Evolutionary conservation across 2,888 invertebrate genomes (phyloP).

Genomic region (Leptinotarsa rubiginosa): DNA sequence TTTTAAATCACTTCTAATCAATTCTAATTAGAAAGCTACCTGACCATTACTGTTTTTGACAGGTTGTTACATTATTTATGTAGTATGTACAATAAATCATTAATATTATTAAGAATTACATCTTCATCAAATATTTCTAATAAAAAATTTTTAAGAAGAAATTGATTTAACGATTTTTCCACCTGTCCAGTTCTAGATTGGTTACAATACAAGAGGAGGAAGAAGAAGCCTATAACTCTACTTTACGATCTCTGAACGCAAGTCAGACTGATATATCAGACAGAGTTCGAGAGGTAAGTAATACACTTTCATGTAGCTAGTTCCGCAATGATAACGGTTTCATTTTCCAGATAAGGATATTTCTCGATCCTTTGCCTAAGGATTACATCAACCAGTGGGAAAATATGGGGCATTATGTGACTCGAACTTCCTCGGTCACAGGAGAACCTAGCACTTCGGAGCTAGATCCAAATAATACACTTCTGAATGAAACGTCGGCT

Average conservation of each 20-base stretch:
- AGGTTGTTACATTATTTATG: too few relatives aligned
- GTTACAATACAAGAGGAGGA: slow-evolving; percentile 25
- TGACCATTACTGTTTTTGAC: too few relatives aligned
- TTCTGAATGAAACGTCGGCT: slow-evolving; percentile 9
- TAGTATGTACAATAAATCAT: too few relatives aligned
- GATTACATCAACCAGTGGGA: background rate
- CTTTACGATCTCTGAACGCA: background rate
- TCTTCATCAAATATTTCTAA: too few relatives aligned
- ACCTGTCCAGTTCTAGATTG: slow-evolving; percentile 12
- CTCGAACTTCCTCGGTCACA: background rate
- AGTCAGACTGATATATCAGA: background rate
- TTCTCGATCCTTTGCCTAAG: slow-evolving; percentile 19
- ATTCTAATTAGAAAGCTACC: too few relatives aligned
- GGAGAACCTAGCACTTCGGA: slow-evolving; percentile 21
- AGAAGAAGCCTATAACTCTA: slow-evolving; percentile 1
- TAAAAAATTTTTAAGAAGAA: too few relatives aligned
- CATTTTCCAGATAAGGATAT: slow-evolving; percentile 17
- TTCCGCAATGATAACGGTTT: too few relatives aligned
- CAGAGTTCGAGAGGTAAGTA: slow-evolving; percentile 22
- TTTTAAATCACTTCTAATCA: too few relatives aligned
- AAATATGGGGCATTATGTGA: background rate
- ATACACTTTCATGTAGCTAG: too few relatives aligned
- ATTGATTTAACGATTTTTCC: too few relatives aligned
- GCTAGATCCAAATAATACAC: background rate
- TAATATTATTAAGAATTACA: too few relatives aligned